These are phyloP conservation scores for Hypomesus transpacificus DNA, from an alignment of 2,113 vertebrate species.

Conservation along the genomic window DNA sequence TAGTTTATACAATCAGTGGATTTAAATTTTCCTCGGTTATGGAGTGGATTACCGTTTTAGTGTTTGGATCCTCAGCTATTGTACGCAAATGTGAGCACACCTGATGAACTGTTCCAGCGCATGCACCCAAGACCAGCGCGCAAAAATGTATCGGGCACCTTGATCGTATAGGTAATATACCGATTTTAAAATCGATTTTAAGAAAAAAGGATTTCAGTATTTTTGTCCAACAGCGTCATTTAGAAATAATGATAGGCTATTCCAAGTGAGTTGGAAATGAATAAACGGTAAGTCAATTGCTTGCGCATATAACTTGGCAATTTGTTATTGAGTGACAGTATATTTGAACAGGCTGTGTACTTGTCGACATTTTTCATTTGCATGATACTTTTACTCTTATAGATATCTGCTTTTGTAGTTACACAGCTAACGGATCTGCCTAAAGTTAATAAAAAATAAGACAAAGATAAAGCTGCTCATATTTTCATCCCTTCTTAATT, in stretches of 20 bases:
- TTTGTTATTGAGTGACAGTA: not conserved
- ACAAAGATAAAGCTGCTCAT: too few species aligned
- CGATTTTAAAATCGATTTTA: not conserved
- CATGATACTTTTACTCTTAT: too few species aligned
- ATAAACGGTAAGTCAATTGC: not conserved
- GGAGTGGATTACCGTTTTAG: not conserved
- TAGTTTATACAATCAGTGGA: not conserved
- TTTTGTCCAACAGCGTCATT: not conserved
- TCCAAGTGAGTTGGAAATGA: not conserved
- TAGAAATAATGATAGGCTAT: not conserved
- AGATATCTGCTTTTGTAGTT: too few species aligned
- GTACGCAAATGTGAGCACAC: slow-evolving; percentile 14
- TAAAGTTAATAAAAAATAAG: too few species aligned
- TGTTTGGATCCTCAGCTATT: not conserved
- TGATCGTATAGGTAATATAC: too few species aligned
- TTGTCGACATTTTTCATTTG: not conserved
- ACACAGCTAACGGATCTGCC: too few species aligned
- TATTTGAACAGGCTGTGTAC: not conserved
- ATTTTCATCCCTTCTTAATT: too few species aligned
- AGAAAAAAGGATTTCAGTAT: not conserved
- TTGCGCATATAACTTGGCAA: not conserved
- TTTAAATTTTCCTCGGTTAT: not conserved
- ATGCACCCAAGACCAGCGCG: not conserved
- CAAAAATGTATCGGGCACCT: not conserved
- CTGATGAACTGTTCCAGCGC: slow-evolving; percentile 16